Base-by-base conservation (phyloP, 92 coral and sea anemone species). In the Porites lobata region DNA sequence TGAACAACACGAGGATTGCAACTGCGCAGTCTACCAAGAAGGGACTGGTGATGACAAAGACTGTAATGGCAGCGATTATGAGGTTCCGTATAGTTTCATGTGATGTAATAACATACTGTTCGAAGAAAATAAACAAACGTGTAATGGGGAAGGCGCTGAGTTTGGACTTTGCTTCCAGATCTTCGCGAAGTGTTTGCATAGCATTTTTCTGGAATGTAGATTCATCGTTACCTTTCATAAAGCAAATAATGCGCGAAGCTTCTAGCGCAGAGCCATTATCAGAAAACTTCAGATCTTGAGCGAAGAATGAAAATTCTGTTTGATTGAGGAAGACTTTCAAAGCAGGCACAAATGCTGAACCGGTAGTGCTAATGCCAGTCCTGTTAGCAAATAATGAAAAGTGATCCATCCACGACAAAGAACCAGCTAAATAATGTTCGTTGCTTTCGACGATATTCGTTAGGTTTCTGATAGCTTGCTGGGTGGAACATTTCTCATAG, bases 241-340 rank as follows among this genome's bases (percentile, higher is more conserved):
- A 94, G 71, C 94, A 91, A 20, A 90, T 68, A 21, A 96, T 77
- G 9, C 99, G 94, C 0, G 99, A 96, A 4, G 98, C 99, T 71
- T 67, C 71, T 22, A 96, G 54, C 12, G 67, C 70, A 7, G 61
- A 26, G n/a, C 88, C 85, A 65, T 94, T 94, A 11, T 82, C 64
- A 0, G 93, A 83, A 58, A 96, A 89, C 73, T 79, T 62, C 20
- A 96, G 58, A 67, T 96, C 99, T 67, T 80, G 73, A 22, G 32
- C 53, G 76, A 92, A 92, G 75, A 88, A 88, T 6, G 91, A 59
- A 73, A 65, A 86, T 9, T 29, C 79, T 0, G 94, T 91, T 50
- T 68, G 14, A 3, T 69, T 62, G 54, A 94, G 91, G 63, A 94
- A 94, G 9, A 11, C 18, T 68, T 78, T 82, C 12, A 94, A 20